Evolutionary conservation across 1,140 invertebrate genomes (phyloP).

Genomic region (Meloidogyne chitwoodi): DNA sequence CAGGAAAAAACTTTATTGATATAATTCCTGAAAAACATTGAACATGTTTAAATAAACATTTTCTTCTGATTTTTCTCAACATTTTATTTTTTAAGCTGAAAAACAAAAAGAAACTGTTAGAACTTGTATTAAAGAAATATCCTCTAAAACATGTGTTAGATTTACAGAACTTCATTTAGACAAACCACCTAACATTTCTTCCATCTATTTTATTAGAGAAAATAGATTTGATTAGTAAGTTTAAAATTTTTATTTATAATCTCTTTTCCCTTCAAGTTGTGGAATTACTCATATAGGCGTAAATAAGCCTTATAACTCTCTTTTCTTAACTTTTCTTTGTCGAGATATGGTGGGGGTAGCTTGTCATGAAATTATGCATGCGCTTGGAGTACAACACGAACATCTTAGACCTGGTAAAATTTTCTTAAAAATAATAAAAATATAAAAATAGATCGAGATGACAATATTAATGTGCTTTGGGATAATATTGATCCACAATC

Average conservation of each 20-base stretch:
- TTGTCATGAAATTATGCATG: constrained; percentile 38
- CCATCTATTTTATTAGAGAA: constrained; percentile 1
- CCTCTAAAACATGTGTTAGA: constrained; percentile 10
- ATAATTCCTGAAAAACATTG: not conserved
- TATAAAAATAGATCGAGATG: constrained; percentile 62
- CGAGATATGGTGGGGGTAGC: constrained; percentile 60
- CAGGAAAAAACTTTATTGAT: too few relatives aligned
- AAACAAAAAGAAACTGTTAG: not conserved
- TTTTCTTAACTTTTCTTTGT: constrained; percentile 42
- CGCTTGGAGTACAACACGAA: constrained; percentile 64
- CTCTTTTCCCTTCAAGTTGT: constrained; percentile 33
- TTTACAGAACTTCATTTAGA: not conserved
- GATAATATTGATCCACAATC: constrained; percentile 63
- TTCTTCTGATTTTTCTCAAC: not conserved
- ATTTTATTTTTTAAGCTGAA: not conserved
- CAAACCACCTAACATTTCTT: not conserved
- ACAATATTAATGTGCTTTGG: constrained; percentile 63
- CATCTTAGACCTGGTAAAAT: constrained; percentile 60
- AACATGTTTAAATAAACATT: not conserved
- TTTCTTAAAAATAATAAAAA: not conserved
- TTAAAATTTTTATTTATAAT: not conserved
- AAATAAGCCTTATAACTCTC: constrained; percentile 41
- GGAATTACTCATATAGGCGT: constrained; percentile 48
- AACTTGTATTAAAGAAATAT: not conserved
- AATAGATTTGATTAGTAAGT: not conserved